Percentiles rank a stretch among this genome's conserved stretches.
Evolutionary conservation across 2,888 invertebrate species (phyloP).

Genomic region (Lysandra bellargus): DNA sequence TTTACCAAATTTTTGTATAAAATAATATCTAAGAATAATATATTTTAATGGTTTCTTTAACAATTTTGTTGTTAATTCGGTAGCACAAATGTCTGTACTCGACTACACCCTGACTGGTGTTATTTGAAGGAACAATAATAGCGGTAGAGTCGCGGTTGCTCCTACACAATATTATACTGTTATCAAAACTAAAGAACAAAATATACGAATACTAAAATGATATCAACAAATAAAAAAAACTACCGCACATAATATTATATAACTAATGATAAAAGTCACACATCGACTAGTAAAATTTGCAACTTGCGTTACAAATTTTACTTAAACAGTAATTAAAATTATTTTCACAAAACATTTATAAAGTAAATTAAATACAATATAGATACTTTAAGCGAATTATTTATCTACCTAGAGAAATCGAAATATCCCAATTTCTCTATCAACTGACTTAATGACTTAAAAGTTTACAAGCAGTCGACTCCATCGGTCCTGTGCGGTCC

Average conservation of each 20-base stretch:
- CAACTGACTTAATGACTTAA: not conserved
- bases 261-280: no score
- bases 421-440: not conserved
- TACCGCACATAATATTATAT: no score
- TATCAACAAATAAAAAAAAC: not conserved
- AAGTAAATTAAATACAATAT: no score
- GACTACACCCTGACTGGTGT: constrained; percentile 75
- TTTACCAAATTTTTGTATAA: not conserved
- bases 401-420: not conserved
- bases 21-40: not conserved
- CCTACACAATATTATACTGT: not conserved
- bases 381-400: not conserved
- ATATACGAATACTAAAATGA: not conserved
- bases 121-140: constrained; percentile 54
- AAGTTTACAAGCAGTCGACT: constrained; percentile 45
- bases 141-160: constrained; percentile 49
- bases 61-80: constrained; percentile 65
- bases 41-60: constrained; percentile 42
- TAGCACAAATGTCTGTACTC: constrained; percentile 58
- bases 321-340: no score
- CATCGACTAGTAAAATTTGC: no score
- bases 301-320: no score
- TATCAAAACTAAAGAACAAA: not conserved
- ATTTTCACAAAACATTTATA: no score
- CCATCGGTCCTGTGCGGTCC: constrained; percentile 46